Base-by-base conservation (phyloP, 2,113 vertebrate species). In the pig (Sus scrofa) region DNA sequence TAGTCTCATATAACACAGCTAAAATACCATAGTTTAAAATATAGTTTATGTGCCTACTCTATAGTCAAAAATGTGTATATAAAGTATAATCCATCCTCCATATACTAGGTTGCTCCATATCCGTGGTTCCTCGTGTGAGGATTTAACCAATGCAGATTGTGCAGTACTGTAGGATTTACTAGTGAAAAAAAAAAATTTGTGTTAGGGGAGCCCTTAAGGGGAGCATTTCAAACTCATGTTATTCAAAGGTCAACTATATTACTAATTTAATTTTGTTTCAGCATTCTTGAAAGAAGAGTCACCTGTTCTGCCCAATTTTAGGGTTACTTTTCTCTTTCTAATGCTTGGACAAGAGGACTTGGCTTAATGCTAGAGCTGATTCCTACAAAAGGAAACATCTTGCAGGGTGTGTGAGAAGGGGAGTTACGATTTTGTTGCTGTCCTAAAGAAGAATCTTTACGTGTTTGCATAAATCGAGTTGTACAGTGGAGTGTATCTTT, bases 11-110 rank as follows among this genome's bases (percentile, higher is more conserved):
- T 60, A 75, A 93, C 44, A 75, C 70, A 95, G 86, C 52, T 27
- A 77, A 95, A 82, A 94, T 86, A 70, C 34, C 22, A 37, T 19
- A 65, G 73, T 86, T 89, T 84, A 92, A 90, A 92, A 91, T 81
- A 56, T 22, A 44, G 24, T n/a, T 58, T 27, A 60, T 83, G 44
- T 44, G 44, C 8, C 44, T 44, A 44, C 44, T 44, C 54, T 56
- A 22, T 34, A 56, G 75, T 79, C 52, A 79, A 56, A 78, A 79
- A 56, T 56, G 32, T 58, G 30, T 77, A 12, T 58, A 26, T 58
- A 58, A 58, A n/a, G 7, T 79, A 34, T 81, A 58, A 20, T 58
- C 14, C 77, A 37, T 37, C 32, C 54, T 34, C 20, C n/a, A 79
- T 79, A 73, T 73, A 16, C 13, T 20, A 58, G 77, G 20, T 9